Percentiles rank a stretch among this genome's conserved stretches.
Evolutionary conservation across 1,140 invertebrate genomes (phyloP).

Genomic region (Aricia agestis): DNA sequence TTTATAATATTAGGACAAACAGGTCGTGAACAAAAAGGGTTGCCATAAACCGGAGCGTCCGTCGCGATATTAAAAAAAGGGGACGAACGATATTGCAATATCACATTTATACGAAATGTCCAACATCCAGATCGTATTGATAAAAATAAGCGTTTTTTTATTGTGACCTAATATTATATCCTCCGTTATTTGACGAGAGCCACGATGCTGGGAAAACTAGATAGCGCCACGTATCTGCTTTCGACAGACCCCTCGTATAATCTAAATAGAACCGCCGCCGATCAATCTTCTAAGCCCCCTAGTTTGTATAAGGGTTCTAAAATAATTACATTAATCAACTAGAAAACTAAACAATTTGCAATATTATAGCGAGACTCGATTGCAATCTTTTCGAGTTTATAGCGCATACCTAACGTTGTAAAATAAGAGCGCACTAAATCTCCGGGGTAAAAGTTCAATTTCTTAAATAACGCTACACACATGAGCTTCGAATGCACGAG

Average conservation of each 20-base stretch:
- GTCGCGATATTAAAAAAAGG: constrained; percentile 76
- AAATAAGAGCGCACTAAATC: neutral
- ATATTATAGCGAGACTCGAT: neutral
- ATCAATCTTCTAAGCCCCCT: neutral
- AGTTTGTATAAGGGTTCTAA: neutral
- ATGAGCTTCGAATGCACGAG: constrained; percentile 53
- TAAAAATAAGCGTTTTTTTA: constrained; percentile 76
- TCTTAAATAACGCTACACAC: constrained; percentile 51
- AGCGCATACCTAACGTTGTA: neutral
- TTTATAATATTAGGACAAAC: constrained; percentile 75
- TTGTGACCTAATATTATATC: constrained; percentile 55
- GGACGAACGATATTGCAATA: constrained; percentile 74
- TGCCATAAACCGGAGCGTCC: constrained; percentile 72
- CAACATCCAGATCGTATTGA: constrained; percentile 74
- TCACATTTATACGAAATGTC: constrained; percentile 76
- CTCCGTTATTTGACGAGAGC: constrained; percentile 28
- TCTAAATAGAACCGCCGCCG: neutral
- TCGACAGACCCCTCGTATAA: neutral
- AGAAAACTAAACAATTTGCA: neutral
- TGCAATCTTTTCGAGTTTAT: neutral
- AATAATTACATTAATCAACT: neutral
- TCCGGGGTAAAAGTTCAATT: constrained; percentile 44
- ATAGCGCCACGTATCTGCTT: neutral
- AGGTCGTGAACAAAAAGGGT: constrained; percentile 74
- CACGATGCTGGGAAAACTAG: constrained; percentile 1